Evolutionary conservation across 2,797 vertebrate genomes (phyloP).

Genomic region (Pempheris klunzingeri): DNA sequence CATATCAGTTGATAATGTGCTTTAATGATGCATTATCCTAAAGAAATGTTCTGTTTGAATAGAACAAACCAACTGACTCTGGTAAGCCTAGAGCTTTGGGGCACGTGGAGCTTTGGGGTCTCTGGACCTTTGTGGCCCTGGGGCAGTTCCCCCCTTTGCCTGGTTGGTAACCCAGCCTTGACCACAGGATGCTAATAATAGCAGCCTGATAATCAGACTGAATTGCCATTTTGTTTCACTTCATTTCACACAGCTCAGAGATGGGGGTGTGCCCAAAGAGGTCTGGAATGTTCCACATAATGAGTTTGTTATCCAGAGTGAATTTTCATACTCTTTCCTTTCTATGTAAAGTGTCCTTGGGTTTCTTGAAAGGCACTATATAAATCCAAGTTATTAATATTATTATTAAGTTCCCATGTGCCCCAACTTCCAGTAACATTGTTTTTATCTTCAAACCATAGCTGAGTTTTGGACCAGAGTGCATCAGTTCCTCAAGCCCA

Average conservation of each 20-base stretch:
- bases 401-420: neutral
- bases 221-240: too few species aligned
- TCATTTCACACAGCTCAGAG: neutral
- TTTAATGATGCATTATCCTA: neutral
- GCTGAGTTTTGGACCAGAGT: conserved; percentile 91
- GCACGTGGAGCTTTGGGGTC: neutral
- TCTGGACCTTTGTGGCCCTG: neutral
- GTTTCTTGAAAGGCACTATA: too few species aligned
- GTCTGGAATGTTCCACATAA: conserved; percentile 2
- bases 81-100: too few species aligned
- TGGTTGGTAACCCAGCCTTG: neutral
- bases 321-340: conserved; percentile 1
- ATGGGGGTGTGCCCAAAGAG: neutral
- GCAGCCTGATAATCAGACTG: too few species aligned
- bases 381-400: too few species aligned
- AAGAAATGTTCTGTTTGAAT: neutral
- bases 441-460: conserved; percentile 57
- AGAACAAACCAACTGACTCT: neutral
- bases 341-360: too few species aligned
- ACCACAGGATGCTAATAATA: neutral
- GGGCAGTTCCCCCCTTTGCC: neutral
- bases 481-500: conserved; percentile 86
- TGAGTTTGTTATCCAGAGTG: neutral
- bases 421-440: conserved; percentile 23
- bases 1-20: neutral